Evolutionary conservation across 2,888 invertebrate species (phyloP).

Genomic region (Mythimna pallens): DNA sequence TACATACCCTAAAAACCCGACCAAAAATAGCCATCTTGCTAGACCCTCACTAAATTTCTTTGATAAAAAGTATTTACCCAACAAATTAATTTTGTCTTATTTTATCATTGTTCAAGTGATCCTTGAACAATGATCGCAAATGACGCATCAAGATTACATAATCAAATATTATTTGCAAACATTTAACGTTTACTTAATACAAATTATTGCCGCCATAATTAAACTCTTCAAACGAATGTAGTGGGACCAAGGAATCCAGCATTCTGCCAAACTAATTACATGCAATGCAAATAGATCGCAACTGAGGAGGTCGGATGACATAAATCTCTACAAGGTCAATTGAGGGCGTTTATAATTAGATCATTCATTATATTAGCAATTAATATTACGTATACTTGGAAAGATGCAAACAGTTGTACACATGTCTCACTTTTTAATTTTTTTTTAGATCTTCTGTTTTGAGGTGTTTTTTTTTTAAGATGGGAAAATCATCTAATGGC

Average conservation of each 20-base stretch:
- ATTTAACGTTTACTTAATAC: neutral
- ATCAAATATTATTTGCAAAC: conserved; percentile 19
- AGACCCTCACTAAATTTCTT: too few species aligned
- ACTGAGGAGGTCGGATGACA: conserved; percentile 42
- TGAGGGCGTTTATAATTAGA: conserved; percentile 23
- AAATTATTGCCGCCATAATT: conserved; percentile 22
- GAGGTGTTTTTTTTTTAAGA: too few species aligned
- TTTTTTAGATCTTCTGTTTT: too few species aligned
- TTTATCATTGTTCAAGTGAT: conserved; percentile 9
- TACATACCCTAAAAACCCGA: too few species aligned
- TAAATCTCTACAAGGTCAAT: conserved; percentile 48
- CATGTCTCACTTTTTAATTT: neutral
- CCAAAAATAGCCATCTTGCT: too few species aligned
- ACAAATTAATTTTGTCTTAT: neutral
- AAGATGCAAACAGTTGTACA: conserved; percentile 4
- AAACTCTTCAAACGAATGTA: conserved; percentile 18
- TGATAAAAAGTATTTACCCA: too few species aligned
- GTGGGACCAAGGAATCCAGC: conserved; percentile 40
- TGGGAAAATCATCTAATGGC: too few species aligned
- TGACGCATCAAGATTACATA: conserved; percentile 3
- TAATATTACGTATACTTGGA: conserved; percentile 14
- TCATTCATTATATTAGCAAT: conserved; percentile 27
- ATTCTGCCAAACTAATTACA: conserved; percentile 62
- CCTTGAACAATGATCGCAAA: too few species aligned
- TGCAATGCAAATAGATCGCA: conserved; percentile 57